phyloP scores from a whole-genome alignment of 2,113 vertebrate species.

The Callocephalon fimbriatum region DNA sequence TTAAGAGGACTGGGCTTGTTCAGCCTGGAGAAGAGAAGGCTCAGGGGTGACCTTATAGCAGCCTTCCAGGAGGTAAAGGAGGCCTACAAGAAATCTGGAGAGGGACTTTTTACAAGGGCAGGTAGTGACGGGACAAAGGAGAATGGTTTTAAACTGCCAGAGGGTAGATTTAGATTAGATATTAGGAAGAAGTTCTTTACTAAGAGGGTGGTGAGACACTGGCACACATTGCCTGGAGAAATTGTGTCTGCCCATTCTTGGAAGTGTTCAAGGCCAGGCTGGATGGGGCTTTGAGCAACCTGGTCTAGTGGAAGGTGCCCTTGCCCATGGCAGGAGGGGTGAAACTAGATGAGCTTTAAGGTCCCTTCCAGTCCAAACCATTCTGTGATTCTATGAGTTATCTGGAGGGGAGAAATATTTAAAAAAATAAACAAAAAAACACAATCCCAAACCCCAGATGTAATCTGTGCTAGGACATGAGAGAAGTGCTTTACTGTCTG shows the following conservation, averaged over 20 bases:
- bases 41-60: neutral
- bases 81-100: neutral
- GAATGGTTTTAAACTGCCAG: neutral
- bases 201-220: neutral
- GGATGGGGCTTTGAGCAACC: neutral
- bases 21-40: neutral
- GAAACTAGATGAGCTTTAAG: neutral
- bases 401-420: neutral
- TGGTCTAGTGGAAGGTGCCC: neutral
- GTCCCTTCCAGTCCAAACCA: neutral
- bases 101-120: neutral
- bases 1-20: neutral
- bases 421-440: rapidly evolving
- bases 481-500: neutral
- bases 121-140: neutral
- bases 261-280: neutral
- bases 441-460: neutral
- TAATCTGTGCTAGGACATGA: neutral
- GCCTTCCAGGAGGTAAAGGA: neutral
- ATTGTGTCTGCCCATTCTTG: neutral
- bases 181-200: neutral
- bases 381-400: neutral
- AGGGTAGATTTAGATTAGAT: neutral
- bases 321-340: neutral
- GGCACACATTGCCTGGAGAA: neutral